Evolutionary conservation across 2,888 invertebrate species (phyloP).

Genomic region (Pterostichus niger): DNA sequence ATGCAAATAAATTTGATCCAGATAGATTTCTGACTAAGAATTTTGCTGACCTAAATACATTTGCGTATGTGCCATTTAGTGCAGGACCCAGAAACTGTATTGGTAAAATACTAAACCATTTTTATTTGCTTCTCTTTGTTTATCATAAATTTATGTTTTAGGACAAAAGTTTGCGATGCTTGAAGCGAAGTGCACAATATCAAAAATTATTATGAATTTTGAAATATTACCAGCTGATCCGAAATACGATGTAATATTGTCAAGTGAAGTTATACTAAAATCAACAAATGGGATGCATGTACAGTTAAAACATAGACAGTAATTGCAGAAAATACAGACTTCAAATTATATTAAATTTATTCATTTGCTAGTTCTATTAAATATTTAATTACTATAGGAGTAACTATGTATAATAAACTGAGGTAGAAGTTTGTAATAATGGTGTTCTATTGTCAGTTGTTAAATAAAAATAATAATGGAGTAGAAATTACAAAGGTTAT

Average conservation of each 20-base stretch:
- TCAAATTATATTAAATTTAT: background rate
- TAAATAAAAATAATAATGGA: too few relatives aligned
- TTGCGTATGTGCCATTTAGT: slow-evolving; percentile 53
- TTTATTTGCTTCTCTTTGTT: too few relatives aligned
- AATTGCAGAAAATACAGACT: background rate
- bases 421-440: too few relatives aligned
- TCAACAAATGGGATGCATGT: slow-evolving; percentile 67
- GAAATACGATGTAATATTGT: slow-evolving; percentile 70
- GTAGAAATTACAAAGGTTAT: too few relatives aligned
- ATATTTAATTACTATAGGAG: too few relatives aligned
- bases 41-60: slow-evolving; percentile 72
- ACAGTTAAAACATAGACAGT: background rate
- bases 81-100: slow-evolving; percentile 61
- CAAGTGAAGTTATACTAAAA: slow-evolving; percentile 68
- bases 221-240: slow-evolving; percentile 73
- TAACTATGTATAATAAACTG: too few relatives aligned
- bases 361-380: too few relatives aligned
- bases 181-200: slow-evolving; percentile 74
- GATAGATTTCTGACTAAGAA: slow-evolving; percentile 72
- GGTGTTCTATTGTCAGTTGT: too few relatives aligned
- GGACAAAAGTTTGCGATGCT: slow-evolving; percentile 73
- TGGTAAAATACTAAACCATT: background rate
- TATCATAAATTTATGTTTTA: too few relatives aligned
- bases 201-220: slow-evolving; percentile 69
- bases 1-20: slow-evolving; percentile 73